Conservation (phyloP, 2,888 invertebrate genomes). For the Nephrocerus scutellatus region DNA sequence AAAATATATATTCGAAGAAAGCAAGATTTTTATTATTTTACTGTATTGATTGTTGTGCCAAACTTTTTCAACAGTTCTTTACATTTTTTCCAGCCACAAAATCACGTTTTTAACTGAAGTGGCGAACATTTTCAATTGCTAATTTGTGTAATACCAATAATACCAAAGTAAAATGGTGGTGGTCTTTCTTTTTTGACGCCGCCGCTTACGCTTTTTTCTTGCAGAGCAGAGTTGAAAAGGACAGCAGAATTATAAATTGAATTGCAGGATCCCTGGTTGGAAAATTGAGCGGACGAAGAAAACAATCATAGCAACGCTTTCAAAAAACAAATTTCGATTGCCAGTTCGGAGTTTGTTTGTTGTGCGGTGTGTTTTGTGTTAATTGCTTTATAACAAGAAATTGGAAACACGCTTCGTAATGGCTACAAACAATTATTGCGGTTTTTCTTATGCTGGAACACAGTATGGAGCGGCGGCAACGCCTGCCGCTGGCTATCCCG, state of each 20-base stretch:
- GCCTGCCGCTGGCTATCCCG: constrained; percentile 74
- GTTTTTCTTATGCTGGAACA: constrained; percentile 88
- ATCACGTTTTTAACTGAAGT: too few relatives aligned
- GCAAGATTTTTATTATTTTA: too few relatives aligned
- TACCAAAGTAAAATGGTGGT: constrained; percentile 20
- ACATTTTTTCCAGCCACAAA: too few relatives aligned
- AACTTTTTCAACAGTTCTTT: too few relatives aligned
- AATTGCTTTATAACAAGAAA: neutral
- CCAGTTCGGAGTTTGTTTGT: neutral
- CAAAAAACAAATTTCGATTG: neutral
- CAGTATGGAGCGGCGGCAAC: constrained; percentile 80
- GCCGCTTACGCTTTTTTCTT: constrained; percentile 35
- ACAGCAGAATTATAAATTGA: too few relatives aligned
- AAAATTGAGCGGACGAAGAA: constrained; percentile 1
- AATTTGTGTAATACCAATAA: too few relatives aligned
- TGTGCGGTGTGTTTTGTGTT: neutral
- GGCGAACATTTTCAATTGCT: too few relatives aligned
- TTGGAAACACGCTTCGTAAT: constrained; percentile 20
- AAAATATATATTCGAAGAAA: too few relatives aligned
- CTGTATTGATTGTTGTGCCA: too few relatives aligned
- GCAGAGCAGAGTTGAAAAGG: constrained; percentile 19
- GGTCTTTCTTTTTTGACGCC: constrained; percentile 28
- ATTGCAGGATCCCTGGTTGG: too few relatives aligned
- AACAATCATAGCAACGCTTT: neutral
- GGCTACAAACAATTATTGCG: constrained; percentile 82